A percentile compares a stretch with the other conserved stretches of the same genome.
phyloP scores from a whole-genome alignment of 2,113 vertebrate genomes.

The Xerus inauris region DNA sequence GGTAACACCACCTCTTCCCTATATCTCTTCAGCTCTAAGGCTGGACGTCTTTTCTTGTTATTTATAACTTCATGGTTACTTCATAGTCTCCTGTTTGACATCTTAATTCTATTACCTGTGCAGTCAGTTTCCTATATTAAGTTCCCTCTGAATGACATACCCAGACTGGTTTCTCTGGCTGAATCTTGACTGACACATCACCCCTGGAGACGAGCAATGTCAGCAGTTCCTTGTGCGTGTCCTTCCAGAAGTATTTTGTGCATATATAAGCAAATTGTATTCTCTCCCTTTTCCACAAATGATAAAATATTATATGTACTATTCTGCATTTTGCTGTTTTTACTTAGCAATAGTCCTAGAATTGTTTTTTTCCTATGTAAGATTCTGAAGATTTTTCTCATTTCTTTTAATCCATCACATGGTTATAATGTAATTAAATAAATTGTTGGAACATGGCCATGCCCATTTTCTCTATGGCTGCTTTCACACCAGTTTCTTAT shows the following conservation, averaged over 20 bases:
- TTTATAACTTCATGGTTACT: conserved; percentile 1
- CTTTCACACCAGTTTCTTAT: neutral
- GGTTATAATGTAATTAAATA: conserved; percentile 1
- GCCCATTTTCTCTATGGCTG: neutral
- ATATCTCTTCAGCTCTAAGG: neutral
- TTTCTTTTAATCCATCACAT: conserved; percentile 12
- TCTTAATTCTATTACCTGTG: neutral
- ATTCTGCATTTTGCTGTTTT: neutral
- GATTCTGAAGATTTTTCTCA: conserved; percentile 24
- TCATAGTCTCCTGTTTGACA: neutral
- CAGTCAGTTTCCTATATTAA: neutral
- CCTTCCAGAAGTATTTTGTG: conserved; percentile 1
- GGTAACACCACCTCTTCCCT: neutral
- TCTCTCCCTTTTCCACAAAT: neutral
- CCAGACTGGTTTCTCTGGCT: neutral
- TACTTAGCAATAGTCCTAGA: neutral
- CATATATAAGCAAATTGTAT: neutral
- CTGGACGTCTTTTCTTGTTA: neutral
- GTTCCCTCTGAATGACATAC: neutral
- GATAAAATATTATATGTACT: neutral
- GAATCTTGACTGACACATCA: neutral
- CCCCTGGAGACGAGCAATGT: neutral
- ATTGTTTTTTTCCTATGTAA: neutral
- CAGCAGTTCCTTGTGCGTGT: neutral
- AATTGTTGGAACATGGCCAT: conserved; percentile 6